Evolutionary conservation across 2,888 invertebrate genomes (phyloP).

Genomic region (Synergus gifuensis): DNA sequence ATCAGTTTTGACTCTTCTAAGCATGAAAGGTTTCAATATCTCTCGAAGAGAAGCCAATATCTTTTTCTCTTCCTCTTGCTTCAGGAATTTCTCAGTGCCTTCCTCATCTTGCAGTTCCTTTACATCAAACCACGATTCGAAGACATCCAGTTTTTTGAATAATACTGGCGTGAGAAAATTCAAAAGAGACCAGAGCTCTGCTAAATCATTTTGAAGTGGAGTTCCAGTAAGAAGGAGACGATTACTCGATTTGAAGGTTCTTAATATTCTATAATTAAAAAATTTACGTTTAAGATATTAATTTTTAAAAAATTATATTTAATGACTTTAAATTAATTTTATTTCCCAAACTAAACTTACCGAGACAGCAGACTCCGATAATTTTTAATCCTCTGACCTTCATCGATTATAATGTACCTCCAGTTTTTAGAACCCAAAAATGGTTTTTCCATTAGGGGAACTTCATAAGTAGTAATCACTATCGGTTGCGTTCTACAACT

Average conservation of each 20-base stretch:
- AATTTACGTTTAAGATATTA: slow-evolving; percentile 5
- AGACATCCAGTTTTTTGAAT: slow-evolving; percentile 82
- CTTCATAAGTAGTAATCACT: slow-evolving; percentile 82
- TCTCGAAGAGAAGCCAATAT: slow-evolving; percentile 81
- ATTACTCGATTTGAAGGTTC: slow-evolving; percentile 78
- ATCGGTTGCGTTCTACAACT: slow-evolving; percentile 78
- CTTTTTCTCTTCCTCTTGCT: slow-evolving; percentile 80
- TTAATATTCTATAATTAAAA: slow-evolving; percentile 73
- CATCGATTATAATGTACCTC: slow-evolving; percentile 84
- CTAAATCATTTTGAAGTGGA: slow-evolving; percentile 85
- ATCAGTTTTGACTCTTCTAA: slow-evolving; percentile 83
- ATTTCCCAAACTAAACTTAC: neutral
- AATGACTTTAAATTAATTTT: no score
- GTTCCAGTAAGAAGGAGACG: slow-evolving; percentile 86
- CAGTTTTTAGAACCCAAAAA: slow-evolving; percentile 78
- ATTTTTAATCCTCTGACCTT: slow-evolving; percentile 86
- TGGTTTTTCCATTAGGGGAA: slow-evolving; percentile 76
- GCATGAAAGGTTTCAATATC: slow-evolving; percentile 84
- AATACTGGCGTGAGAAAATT: slow-evolving; percentile 85
- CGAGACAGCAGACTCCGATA: slow-evolving; percentile 77
- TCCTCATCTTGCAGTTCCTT: slow-evolving; percentile 77
- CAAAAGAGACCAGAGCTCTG: slow-evolving; percentile 85
- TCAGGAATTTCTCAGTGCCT: slow-evolving; percentile 78
- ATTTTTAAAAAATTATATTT: neutral
- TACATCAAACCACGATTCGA: slow-evolving; percentile 83